phyloP scores from a whole-genome alignment of 2,797 vertebrate species.

The Tenualosa ilisha region DNA sequence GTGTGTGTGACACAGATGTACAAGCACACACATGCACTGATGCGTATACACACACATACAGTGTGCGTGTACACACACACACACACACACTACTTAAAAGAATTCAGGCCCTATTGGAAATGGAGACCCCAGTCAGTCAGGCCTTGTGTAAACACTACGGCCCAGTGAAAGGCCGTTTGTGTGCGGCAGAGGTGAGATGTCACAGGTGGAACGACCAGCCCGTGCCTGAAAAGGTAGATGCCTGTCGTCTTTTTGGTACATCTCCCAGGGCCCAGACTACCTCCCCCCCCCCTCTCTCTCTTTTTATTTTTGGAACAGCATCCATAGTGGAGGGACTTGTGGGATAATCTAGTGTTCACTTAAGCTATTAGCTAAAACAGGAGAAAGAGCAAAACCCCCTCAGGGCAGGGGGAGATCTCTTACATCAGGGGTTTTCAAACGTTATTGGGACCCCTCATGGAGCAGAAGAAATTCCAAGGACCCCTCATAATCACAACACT shows the following conservation, averaged over 20 bases:
- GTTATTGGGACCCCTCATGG: too few relatives aligned
- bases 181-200: conserved; percentile 25
- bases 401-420: conserved; percentile 55
- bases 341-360: conserved; percentile 71
- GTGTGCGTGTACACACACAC: conserved; percentile 4
- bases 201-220: conserved; percentile 39
- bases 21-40: neutral
- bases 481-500: too few relatives aligned
- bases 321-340: conserved; percentile 53
- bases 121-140: conserved; percentile 75
- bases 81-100: conserved; percentile 42
- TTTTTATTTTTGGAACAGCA: conserved; percentile 45
- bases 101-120: conserved; percentile 64
- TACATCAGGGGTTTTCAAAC: too few relatives aligned
- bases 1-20: neutral
- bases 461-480: too few relatives aligned
- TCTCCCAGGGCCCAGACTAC: neutral
- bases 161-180: conserved; percentile 51
- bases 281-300: neutral
- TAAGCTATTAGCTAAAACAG: conserved; percentile 62
- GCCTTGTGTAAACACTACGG: conserved; percentile 67
- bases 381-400: conserved; percentile 37
- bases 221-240: neutral
- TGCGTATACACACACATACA: conserved; percentile 2
- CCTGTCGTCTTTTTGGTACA: conserved; percentile 23